These are phyloP conservation scores for Lerema accius DNA, from an alignment of 1,140 invertebrate genomes.

Conservation along the genomic window DNA sequence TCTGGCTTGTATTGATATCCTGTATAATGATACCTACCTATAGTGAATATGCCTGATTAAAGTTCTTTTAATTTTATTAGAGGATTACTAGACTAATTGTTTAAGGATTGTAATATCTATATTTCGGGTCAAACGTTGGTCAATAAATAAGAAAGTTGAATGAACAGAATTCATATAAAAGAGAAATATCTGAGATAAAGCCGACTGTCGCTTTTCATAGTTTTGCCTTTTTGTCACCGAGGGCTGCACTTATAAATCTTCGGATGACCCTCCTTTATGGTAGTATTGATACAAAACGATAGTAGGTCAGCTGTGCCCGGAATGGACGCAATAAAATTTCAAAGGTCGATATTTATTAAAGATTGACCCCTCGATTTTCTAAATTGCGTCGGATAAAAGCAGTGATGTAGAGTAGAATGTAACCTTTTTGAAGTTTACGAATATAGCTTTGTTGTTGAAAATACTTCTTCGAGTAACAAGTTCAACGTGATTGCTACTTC, in stretches of 20 bases:
- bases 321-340: slow-evolving; percentile 70
- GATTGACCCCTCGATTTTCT: slow-evolving; percentile 52
- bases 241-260: slow-evolving; percentile 70
- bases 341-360: slow-evolving; percentile 67
- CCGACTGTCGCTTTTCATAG: slow-evolving; percentile 61
- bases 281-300: slow-evolving; percentile 59
- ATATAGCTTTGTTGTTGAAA: no score
- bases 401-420: neutral
- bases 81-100: no score
- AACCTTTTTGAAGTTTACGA: slow-evolving; percentile 13
- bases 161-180: slow-evolving; percentile 39
- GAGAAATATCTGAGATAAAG: slow-evolving; percentile 56
- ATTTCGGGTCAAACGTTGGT: neutral
- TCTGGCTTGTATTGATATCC: no score
- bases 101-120: neutral
- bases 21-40: no score
- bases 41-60: no score
- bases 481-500: no score
- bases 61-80: no score
- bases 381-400: slow-evolving; percentile 29
- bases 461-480: no score
- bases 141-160: slow-evolving; percentile 12
- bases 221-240: slow-evolving; percentile 65
- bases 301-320: slow-evolving; percentile 68
- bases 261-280: slow-evolving; percentile 70